A percentile compares a stretch with the other conserved stretches of the same genome.
phyloP scores from a whole-genome alignment of 2,113 vertebrate genomes.

The Acanthisitta chloris region DNA sequence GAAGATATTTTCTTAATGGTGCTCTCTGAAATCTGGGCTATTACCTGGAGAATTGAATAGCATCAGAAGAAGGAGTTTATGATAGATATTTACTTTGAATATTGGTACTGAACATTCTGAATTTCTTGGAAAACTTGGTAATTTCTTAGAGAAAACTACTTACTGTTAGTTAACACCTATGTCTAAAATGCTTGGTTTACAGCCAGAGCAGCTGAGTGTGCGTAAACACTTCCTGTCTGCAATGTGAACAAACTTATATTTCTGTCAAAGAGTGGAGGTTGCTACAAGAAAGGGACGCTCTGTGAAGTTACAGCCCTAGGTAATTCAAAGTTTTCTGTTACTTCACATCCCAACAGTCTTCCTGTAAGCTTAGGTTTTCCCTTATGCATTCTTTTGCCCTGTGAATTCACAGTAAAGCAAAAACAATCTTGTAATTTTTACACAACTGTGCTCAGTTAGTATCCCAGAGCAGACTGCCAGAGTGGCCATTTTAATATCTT shows the following conservation, averaged over 20 bases:
- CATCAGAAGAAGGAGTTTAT: not conserved
- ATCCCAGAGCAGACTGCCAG: not conserved
- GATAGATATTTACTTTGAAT: not conserved
- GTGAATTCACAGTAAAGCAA: not conserved
- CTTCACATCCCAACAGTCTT: not conserved
- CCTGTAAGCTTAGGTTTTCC: not conserved
- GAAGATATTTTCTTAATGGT: not conserved
- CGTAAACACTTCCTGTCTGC: not conserved
- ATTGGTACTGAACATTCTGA: not conserved
- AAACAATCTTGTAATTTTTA: not conserved
- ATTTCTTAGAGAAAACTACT: not conserved
- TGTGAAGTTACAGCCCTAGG: fast-evolving
- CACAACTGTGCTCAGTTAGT: no score
- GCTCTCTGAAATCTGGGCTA: not conserved
- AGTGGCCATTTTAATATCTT: not conserved
- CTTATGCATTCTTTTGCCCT: not conserved
- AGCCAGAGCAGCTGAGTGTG: not conserved
- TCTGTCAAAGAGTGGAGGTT: not conserved
- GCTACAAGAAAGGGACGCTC: not conserved
- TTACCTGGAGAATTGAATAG: not conserved
- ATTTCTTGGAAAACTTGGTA: not conserved
- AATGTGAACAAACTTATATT: not conserved
- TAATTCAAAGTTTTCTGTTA: not conserved
- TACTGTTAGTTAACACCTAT: not conserved
- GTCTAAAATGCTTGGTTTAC: not conserved